Conservation (phyloP, 2,888 invertebrate species). For the Bugulina stolonifera region DNA sequence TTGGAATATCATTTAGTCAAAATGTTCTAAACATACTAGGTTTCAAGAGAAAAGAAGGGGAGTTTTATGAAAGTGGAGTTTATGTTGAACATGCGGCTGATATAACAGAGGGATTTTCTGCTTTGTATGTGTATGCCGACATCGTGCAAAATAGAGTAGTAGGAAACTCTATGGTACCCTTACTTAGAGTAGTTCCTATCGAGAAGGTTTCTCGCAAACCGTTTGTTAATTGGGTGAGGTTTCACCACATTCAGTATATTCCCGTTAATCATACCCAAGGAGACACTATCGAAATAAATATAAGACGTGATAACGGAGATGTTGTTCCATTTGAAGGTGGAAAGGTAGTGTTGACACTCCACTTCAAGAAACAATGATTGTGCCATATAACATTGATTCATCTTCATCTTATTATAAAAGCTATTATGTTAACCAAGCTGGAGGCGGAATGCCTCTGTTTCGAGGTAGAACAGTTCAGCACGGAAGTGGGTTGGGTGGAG, state of each 20-base stretch:
- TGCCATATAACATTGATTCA: neutral
- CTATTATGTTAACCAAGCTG: neutral
- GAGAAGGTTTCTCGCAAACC: neutral
- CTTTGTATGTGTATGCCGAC: neutral
- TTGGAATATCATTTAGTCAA: neutral
- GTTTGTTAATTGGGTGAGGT: neutral
- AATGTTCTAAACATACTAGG: neutral
- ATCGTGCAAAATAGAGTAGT: neutral
- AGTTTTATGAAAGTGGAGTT: neutral
- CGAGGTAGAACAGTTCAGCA: neutral
- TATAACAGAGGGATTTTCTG: neutral
- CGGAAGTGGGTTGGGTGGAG: neutral
- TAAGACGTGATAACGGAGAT: neutral
- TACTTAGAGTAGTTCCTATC: neutral
- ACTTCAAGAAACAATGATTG: neutral
- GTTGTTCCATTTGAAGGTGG: neutral
- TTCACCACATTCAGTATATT: neutral
- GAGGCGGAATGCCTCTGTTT: neutral
- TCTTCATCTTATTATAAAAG: neutral
- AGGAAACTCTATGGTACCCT: neutral
- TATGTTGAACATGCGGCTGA: neutral
- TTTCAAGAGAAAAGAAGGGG: neutral
- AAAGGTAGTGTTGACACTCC: neutral
- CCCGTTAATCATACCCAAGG: neutral
- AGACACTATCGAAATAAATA: neutral